Conservation (phyloP, 2,797 vertebrate genomes). For the Hypotaenidia okinawae region DNA sequence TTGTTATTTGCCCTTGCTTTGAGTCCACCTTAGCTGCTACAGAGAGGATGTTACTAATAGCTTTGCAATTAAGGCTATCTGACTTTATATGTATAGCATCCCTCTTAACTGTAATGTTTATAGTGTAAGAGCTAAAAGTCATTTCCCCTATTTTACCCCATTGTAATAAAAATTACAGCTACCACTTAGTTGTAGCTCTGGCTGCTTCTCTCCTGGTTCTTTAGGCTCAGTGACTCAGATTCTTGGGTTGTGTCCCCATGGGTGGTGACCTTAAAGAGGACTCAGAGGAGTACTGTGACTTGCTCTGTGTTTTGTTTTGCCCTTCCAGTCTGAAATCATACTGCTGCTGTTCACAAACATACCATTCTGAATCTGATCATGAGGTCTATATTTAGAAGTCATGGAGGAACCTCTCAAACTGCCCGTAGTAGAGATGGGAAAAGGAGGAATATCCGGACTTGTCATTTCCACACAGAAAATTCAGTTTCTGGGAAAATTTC, state of each 20-base stretch:
- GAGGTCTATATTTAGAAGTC: neutral
- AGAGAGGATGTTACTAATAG: neutral
- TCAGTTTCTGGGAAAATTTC: neutral
- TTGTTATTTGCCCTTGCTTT: neutral
- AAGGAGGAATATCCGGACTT: neutral
- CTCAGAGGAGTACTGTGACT: neutral
- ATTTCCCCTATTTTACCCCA: neutral
- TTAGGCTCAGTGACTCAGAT: neutral
- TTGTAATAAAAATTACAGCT: neutral
- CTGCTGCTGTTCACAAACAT: neutral
- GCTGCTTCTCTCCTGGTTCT: neutral
- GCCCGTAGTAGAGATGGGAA: neutral
- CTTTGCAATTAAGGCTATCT: neutral
- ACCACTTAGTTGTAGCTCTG: neutral
- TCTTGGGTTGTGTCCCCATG: neutral
- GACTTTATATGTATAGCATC: neutral
- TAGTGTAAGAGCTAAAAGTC: neutral
- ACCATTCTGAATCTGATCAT: neutral
- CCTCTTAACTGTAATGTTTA: neutral
- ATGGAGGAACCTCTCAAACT: neutral
- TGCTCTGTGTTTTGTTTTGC: neutral
- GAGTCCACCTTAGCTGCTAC: neutral
- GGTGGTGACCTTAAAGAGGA: constrained; percentile 24
- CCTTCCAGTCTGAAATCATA: neutral
- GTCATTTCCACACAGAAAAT: neutral